Conservation (phyloP, 2,797 vertebrate species). For the Hoplostethus mediterraneus region DNA sequence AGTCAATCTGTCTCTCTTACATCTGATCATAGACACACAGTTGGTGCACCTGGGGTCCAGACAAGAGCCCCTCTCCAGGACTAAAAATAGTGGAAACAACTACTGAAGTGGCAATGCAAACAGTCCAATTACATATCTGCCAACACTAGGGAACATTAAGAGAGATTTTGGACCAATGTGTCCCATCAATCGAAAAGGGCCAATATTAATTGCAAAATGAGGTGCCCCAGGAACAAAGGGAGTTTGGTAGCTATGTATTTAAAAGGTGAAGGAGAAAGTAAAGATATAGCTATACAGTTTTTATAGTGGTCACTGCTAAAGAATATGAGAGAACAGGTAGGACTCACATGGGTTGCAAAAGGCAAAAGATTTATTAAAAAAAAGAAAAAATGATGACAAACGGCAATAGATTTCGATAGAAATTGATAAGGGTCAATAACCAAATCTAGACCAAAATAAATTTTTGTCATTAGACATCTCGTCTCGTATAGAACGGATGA, state of each 20-base stretch:
- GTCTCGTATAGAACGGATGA: slow-evolving; percentile 78
- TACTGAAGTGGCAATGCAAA: slow-evolving; percentile 18
- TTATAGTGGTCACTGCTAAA: slow-evolving; percentile 38
- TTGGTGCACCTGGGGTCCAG: slow-evolving; percentile 61
- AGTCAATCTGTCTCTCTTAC: slow-evolving; percentile 66
- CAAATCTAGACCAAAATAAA: slow-evolving; percentile 59
- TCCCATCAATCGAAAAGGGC: not conserved
- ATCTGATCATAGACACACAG: slow-evolving; percentile 57
- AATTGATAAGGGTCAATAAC: slow-evolving; percentile 8
- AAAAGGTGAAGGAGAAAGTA: slow-evolving; percentile 2
- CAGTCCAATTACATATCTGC: not conserved
- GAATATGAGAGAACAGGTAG: slow-evolving; percentile 27
- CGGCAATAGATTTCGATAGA: slow-evolving; percentile 61
- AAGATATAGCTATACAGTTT: slow-evolving; percentile 23
- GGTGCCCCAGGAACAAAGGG: too few species aligned
- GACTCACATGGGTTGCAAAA: slow-evolving; percentile 21
- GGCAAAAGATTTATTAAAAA: slow-evolving; percentile 33
- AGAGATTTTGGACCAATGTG: not conserved
- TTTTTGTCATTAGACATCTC: slow-evolving; percentile 75
- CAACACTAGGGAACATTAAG: slow-evolving; percentile 11
- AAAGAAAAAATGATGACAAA: slow-evolving; percentile 60
- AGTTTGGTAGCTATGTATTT: slow-evolving; percentile 16
- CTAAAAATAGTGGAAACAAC: slow-evolving; percentile 38
- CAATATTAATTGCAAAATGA: not conserved
- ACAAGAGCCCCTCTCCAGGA: slow-evolving; percentile 23